A percentile compares a stretch with the other conserved stretches of the same genome.
phyloP scores from a whole-genome alignment of 1,140 invertebrate genomes.

The Zaprionus tsacasi region DNA sequence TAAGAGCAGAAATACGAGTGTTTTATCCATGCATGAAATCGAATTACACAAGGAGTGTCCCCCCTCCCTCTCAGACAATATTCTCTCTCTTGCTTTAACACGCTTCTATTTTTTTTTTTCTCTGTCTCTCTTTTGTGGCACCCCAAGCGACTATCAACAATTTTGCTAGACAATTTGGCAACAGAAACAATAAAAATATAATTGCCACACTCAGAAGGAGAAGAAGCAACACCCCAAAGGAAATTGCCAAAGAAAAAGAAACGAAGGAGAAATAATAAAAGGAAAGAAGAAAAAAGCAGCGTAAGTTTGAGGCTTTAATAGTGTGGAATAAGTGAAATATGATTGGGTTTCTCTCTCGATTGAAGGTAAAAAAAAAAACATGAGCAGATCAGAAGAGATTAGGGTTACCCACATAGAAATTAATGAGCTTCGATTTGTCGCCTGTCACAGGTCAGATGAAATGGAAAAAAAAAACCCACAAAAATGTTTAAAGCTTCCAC shows the following conservation, averaged over 20 bases:
- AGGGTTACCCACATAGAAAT: constrained; percentile 2
- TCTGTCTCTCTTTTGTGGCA: constrained; percentile 20
- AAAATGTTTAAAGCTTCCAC: not conserved
- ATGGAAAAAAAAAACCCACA: not conserved
- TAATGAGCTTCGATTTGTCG: constrained; percentile 47
- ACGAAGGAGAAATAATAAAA: constrained; percentile 14
- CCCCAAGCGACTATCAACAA: constrained; percentile 62
- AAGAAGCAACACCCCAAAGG: constrained; percentile 23
- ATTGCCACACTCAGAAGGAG: constrained; percentile 61
- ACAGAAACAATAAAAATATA: constrained; percentile 75
- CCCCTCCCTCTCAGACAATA: constrained; percentile 7
- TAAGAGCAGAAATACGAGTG: constrained; percentile 14
- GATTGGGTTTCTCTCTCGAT: constrained; percentile 53
- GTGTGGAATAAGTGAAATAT: constrained; percentile 48
- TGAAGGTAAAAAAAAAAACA: not conserved
- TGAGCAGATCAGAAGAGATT: not conserved
- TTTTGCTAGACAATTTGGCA: constrained; percentile 79
- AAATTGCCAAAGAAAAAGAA: constrained; percentile 14
- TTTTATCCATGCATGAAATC: constrained; percentile 40
- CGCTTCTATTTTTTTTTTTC: not conserved
- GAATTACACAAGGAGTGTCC: constrained; percentile 39
- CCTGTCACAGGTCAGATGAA: constrained; percentile 19
- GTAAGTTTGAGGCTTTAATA: constrained; percentile 26
- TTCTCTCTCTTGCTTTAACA: constrained; percentile 20
- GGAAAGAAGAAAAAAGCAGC: not conserved